Evolutionary conservation across 2,888 invertebrate genomes (phyloP), one percentile per base, ranked within the genome.

Genomic region (Desoria tigrina): DNA sequence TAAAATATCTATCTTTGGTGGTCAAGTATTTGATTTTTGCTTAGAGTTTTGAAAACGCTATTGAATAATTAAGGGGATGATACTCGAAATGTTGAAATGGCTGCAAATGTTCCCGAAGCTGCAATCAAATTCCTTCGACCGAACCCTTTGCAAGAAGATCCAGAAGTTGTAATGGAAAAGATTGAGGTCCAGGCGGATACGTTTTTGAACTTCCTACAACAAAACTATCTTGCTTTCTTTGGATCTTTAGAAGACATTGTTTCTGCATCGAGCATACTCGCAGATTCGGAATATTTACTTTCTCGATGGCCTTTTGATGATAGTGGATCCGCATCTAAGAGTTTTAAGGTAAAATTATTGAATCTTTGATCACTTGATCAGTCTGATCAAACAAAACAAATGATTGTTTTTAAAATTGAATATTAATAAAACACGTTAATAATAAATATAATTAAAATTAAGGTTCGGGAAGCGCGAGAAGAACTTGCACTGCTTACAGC

Each of bases 261-360:
- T 24, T 79, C 81, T 61, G 88, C 89, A 2, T 81, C 86, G 0
- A 84, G 88, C 59, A 84, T 85, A 62, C 80, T 94, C 42, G 90
- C 91, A 78, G 82, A 86, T 62, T 85, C 89, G 0, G 90, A 92
- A 77, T 81, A 82, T 45, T 82, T 92, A 9, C 26, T 73, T 1
- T 69, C 66, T 9, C 57, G 53, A 6, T 75, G 75, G 75, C 63
- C 57, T 11, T 71, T 69, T 62, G 73, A 73, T 39, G 70, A 66
- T 28, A 60, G 61, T 23, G 68, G 64, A 21, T 28, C 24, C 16
- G 65, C 55, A 11, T 27, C 24, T n/a, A 64, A 45, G 32, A 21
- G 26, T 21, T 67, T 42, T 24, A 63, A 65, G 54, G 68, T 68
- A 21, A 26, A 32, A 53, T n/a, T 37, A 37, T 51, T 21, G 9